These are phyloP conservation scores for Nerophis lumbriciformis DNA, from an alignment of 2,113 vertebrate genomes.

Conservation along the genomic window DNA sequence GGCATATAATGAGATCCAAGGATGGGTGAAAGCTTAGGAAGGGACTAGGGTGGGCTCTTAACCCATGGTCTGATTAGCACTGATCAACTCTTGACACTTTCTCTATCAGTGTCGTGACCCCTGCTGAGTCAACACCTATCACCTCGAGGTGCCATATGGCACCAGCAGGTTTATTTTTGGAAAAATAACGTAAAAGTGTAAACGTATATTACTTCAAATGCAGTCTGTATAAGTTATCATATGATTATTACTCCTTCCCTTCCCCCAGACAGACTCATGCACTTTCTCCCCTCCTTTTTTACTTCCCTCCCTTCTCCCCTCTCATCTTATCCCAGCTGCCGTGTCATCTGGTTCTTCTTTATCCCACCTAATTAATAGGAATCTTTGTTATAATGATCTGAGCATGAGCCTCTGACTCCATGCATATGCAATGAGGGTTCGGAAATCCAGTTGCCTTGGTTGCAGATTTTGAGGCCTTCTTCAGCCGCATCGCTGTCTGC, in stretches of 20 bases:
- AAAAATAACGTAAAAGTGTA: not conserved
- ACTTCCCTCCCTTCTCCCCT: conserved; percentile 46
- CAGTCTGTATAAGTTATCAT: conserved; percentile 10
- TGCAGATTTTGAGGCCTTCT: conserved; percentile 51
- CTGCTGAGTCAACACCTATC: conserved; percentile 28
- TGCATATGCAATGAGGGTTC: conserved; percentile 69
- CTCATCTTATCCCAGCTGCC: conserved; percentile 61
- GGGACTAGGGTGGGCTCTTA: conserved; percentile 62
- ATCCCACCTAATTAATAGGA: conserved; percentile 76
- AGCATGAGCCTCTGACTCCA: conserved; percentile 67
- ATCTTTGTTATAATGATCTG: conserved; percentile 77
- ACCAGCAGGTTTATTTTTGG: conserved; percentile 19
- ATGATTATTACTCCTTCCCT: conserved; percentile 9
- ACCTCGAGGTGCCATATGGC: conserved; percentile 23
- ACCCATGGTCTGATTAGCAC: conserved; percentile 64
- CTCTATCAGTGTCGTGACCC: conserved; percentile 42
- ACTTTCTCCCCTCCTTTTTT: conserved; percentile 38
- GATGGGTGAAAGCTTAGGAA: conserved; percentile 55
- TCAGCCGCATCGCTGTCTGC: conserved; percentile 40
- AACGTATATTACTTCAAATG: not conserved
- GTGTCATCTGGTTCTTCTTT: conserved; percentile 71
- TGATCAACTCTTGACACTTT: conserved; percentile 64
- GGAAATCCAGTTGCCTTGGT: conserved; percentile 60
- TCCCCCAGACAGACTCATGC: conserved; percentile 39
- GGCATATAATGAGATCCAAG: conserved; percentile 66